A percentile compares a stretch with the other conserved stretches of the same genome.
Conservation (phyloP, 2,113 vertebrate species). For the Myotis lucifugus region DNA sequence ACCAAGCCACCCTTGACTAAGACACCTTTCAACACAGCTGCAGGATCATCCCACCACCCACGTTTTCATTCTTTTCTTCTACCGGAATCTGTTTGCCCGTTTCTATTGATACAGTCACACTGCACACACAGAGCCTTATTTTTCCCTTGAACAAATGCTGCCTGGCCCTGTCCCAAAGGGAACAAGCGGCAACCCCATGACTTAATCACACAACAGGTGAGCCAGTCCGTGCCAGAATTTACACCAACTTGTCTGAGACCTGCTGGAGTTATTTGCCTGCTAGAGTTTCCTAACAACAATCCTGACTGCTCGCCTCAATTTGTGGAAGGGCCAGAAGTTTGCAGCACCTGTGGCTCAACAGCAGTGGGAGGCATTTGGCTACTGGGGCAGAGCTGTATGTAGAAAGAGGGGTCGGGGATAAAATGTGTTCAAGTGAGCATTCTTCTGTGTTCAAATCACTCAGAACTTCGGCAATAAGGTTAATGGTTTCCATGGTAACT, state of each 20-base stretch:
- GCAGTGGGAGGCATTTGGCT: not conserved
- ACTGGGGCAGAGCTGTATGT: rapidly evolving
- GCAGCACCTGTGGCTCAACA: not conserved
- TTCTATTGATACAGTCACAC: constrained; percentile 42
- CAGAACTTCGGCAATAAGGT: constrained; percentile 21
- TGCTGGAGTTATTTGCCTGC: not conserved
- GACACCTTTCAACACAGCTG: constrained; percentile 67
- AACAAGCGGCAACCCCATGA: constrained; percentile 65
- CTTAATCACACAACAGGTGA: constrained; percentile 76
- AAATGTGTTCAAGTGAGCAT: not conserved
- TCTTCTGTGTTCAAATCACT: constrained; percentile 44
- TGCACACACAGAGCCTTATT: constrained; percentile 54
- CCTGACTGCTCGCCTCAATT: not conserved
- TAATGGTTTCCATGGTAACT: constrained; percentile 40
- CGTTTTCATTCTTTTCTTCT: constrained; percentile 39
- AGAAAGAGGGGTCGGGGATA: not conserved
- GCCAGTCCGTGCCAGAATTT: constrained; percentile 4
- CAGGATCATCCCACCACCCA: not conserved
- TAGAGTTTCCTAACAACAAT: not conserved
- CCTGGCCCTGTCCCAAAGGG: constrained; percentile 65
- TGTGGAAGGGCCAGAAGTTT: not conserved
- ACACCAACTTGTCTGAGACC: constrained; percentile 34
- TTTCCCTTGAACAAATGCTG: constrained; percentile 68
- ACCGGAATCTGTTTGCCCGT: not conserved
- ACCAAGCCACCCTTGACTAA: not conserved